These are phyloP conservation scores for Scopus umbretta DNA, from an alignment of 2,113 vertebrate species.

Conservation along the genomic window DNA sequence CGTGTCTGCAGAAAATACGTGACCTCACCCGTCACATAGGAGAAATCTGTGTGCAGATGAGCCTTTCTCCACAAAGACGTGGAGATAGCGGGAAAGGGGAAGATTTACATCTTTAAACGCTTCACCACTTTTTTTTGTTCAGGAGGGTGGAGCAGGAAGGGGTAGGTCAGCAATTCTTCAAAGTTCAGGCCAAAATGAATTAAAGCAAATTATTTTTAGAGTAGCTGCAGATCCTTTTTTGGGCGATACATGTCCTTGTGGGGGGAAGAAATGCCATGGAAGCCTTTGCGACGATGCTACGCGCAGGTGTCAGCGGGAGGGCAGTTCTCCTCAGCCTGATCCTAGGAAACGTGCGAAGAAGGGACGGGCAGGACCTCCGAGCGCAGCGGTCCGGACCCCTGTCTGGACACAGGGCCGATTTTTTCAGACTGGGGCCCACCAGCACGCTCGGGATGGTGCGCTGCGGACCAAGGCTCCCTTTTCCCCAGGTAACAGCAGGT, in stretches of 20 bases:
- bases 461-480: neutral
- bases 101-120: neutral
- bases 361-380: neutral
- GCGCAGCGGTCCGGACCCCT: neutral
- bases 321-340: neutral
- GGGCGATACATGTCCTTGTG: too few species aligned
- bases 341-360: neutral
- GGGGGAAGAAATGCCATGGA: fast-evolving
- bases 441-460: too few species aligned
- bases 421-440: too few species aligned
- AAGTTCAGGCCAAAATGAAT: neutral
- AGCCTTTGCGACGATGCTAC: too few species aligned
- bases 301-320: neutral
- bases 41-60: neutral
- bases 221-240: neutral
- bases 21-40: fast-evolving
- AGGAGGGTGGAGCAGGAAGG: neutral
- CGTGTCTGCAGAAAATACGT: fast-evolving
- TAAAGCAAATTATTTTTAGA: neutral
- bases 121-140: neutral
- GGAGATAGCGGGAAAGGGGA: neutral
- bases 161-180: neutral
- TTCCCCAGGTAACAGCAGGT: neutral
- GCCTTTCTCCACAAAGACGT: neutral
- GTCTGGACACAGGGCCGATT: too few species aligned